A percentile compares a stretch with the other conserved stretches of the same genome.
Conservation (phyloP, 2,113 vertebrate genomes). For the Balaenoptera acutorostrata region DNA sequence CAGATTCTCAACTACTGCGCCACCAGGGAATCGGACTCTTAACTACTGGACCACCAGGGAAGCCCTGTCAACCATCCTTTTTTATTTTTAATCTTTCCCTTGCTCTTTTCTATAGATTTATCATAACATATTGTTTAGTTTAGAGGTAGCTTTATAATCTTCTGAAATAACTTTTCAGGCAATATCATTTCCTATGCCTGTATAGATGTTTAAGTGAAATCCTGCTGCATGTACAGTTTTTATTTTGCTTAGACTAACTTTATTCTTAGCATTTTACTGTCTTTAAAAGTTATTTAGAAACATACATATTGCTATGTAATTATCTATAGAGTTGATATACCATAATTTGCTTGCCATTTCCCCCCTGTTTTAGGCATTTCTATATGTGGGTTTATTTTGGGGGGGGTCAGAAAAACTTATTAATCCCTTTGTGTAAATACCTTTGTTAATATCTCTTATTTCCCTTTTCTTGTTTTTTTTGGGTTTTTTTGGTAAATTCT, state of each 20-base stretch:
- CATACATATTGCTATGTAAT: neutral
- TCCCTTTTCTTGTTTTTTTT: too few species aligned
- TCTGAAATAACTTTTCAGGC: neutral
- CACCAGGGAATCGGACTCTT: too few species aligned
- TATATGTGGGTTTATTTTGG: neutral
- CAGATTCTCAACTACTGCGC: too few species aligned
- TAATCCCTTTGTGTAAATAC: neutral
- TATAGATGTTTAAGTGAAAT: neutral
- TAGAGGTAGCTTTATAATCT: neutral
- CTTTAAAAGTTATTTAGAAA: neutral
- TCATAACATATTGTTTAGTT: neutral
- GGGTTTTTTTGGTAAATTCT: neutral
- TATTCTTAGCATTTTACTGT: neutral
- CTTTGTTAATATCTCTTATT: neutral
- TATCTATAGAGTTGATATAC: neutral
- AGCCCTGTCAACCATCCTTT: neutral
- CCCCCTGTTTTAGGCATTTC: neutral
- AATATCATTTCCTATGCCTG: neutral
- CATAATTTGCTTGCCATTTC: neutral
- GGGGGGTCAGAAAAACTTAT: neutral
- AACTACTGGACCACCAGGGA: too few species aligned
- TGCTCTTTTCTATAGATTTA: neutral
- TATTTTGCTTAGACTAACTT: neutral
- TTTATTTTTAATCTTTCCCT: neutral
- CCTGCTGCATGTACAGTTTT: neutral